Conservation (phyloP, 2,113 vertebrate species). For the Lampris incognitus region DNA sequence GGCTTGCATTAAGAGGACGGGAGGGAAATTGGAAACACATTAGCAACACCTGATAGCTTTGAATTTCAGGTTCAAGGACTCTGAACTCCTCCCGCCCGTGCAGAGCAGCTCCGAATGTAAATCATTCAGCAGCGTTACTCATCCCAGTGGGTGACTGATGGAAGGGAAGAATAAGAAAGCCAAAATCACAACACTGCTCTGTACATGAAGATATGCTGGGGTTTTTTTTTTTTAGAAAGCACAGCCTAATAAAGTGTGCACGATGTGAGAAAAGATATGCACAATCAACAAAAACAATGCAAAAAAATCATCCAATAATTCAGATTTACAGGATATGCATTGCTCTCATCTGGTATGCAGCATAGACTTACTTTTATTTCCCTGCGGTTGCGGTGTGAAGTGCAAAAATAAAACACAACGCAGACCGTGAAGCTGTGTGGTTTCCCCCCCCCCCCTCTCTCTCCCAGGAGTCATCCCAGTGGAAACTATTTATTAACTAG, state of each 20-base stretch:
- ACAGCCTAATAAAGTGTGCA: slow-evolving; percentile 32
- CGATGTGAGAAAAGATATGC: slow-evolving; percentile 21
- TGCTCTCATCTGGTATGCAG: slow-evolving; percentile 42
- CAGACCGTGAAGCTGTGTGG: slow-evolving; percentile 59
- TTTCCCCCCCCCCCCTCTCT: slow-evolving; percentile 32
- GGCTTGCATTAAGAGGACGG: slow-evolving; percentile 61
- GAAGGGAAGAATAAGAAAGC: slow-evolving; percentile 37
- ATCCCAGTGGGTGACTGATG: slow-evolving; percentile 49
- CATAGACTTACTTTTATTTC: slow-evolving; percentile 42
- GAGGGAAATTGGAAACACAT: slow-evolving; percentile 76
- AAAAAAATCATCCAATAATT: background rate
- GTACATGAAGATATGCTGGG: slow-evolving; percentile 31
- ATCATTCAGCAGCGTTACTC: slow-evolving; percentile 65
- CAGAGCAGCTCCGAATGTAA: slow-evolving; percentile 71
- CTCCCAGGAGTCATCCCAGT: slow-evolving; percentile 60
- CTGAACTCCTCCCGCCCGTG: slow-evolving; percentile 59
- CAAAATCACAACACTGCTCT: slow-evolving; percentile 37
- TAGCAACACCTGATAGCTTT: slow-evolving; percentile 79
- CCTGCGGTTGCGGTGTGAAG: slow-evolving; percentile 47
- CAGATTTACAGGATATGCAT: background rate
- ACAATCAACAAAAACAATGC: background rate
- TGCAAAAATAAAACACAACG: slow-evolving; percentile 39
- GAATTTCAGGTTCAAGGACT: slow-evolving; percentile 74
- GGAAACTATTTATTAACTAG: slow-evolving; percentile 73
- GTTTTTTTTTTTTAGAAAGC: slow-evolving; percentile 32